phyloP scores from a whole-genome alignment of 2,888 invertebrate species.

The Hypomecis punctinalis region DNA sequence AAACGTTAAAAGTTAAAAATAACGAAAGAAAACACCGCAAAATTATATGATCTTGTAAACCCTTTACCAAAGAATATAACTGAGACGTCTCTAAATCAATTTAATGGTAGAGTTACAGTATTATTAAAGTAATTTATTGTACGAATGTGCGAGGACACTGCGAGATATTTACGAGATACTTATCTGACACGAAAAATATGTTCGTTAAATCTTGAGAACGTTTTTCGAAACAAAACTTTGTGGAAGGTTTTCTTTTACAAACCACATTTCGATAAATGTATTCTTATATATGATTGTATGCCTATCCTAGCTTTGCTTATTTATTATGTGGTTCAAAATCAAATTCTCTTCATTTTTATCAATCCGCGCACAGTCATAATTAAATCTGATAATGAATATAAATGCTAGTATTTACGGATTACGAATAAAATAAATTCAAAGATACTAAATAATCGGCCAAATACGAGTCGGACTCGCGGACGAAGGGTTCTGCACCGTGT shows the following conservation, averaged over 20 bases:
- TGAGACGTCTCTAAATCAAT: constrained; percentile 41
- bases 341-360: no score
- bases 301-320: no score
- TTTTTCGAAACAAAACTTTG: neutral
- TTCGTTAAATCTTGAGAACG: constrained; percentile 32
- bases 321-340: no score
- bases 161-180: constrained; percentile 45
- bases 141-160: constrained; percentile 46
- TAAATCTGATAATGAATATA: no score
- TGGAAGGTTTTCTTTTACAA: neutral
- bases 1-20: no score
- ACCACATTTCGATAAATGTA: neutral
- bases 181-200: constrained; percentile 43
- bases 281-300: no score
- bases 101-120: constrained; percentile 44
- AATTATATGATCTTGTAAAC: constrained; percentile 37
- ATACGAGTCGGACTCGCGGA: no score
- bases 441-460: no score
- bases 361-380: no score
- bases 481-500: no score
- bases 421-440: no score
- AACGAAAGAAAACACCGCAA: neutral
- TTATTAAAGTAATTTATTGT: constrained; percentile 47
- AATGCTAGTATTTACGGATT: no score
- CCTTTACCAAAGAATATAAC: constrained; percentile 39